These are phyloP conservation scores for Muntiacus reevesi DNA, from an alignment of 2,113 vertebrate species.

Conservation along the genomic window DNA sequence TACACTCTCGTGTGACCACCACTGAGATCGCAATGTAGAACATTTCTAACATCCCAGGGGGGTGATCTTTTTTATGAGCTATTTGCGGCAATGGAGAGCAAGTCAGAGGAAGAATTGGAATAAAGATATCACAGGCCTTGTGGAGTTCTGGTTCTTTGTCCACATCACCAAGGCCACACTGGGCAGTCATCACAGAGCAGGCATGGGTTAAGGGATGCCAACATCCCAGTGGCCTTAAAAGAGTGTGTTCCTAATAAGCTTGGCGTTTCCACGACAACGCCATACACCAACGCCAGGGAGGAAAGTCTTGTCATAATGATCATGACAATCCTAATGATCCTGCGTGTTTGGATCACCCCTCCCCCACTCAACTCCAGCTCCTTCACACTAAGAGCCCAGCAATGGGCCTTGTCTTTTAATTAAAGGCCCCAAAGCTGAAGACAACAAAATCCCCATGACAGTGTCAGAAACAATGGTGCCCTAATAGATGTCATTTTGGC, in stretches of 20 bases:
- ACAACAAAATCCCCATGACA: neutral
- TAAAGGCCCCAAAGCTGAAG: constrained; percentile 36
- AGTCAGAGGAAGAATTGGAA: neutral
- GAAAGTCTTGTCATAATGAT: constrained; percentile 47
- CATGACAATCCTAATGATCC: neutral
- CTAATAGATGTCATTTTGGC: neutral
- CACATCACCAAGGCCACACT: neutral
- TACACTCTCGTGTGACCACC: neutral
- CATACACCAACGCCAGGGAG: neutral
- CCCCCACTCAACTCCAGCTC: neutral
- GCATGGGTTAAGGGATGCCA: neutral
- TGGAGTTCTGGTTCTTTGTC: neutral
- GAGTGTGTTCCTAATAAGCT: constrained; percentile 37
- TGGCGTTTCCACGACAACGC: constrained; percentile 61
- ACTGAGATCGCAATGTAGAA: neutral
- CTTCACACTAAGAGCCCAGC: neutral
- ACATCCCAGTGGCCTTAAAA: constrained; percentile 43
- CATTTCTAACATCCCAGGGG: neutral
- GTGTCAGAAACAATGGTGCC: neutral
- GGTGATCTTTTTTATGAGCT: neutral
- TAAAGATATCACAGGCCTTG: neutral
- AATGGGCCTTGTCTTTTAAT: constrained; percentile 32
- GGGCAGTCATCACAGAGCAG: neutral
- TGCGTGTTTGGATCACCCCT: neutral
- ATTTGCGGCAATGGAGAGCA: neutral